Evolutionary conservation across 2,888 invertebrate species (phyloP).

Genomic region (Melanchra persicariae): DNA sequence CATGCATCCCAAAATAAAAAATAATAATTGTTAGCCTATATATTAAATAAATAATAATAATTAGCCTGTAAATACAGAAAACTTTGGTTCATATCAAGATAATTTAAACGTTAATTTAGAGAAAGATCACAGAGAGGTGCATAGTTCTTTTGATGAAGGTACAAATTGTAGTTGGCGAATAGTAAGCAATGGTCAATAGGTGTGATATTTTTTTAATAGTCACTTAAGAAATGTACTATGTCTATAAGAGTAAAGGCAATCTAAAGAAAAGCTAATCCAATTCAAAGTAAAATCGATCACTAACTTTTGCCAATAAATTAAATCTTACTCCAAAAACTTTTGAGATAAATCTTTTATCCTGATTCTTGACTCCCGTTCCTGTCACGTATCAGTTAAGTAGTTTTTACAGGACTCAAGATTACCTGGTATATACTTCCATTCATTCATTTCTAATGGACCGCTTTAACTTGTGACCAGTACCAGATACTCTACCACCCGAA

Average conservation of each 20-base stretch:
- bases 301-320: constrained; percentile 36
- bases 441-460: not conserved
- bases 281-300: constrained; percentile 11
- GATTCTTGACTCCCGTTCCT: not conserved
- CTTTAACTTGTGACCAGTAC: not conserved
- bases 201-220: not conserved
- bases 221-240: not conserved
- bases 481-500: no score
- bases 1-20: no score
- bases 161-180: no score
- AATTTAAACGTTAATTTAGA: not conserved
- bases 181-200: not conserved
- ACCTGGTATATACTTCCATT: no score
- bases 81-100: not conserved
- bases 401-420: not conserved
- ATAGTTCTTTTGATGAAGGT: not conserved
- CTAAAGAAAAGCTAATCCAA: constrained; percentile 4
- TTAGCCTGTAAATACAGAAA: constrained; percentile 1
- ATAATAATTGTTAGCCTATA: no score
- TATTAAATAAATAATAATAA: no score
- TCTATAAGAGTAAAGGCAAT: not conserved
- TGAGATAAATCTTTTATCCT: constrained; percentile 26
- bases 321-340: constrained; percentile 26
- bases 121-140: not conserved
- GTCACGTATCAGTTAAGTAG: constrained; percentile 16